Base-by-base conservation (phyloP, 2,888 invertebrate genomes). In the Cetonia aurata region DNA sequence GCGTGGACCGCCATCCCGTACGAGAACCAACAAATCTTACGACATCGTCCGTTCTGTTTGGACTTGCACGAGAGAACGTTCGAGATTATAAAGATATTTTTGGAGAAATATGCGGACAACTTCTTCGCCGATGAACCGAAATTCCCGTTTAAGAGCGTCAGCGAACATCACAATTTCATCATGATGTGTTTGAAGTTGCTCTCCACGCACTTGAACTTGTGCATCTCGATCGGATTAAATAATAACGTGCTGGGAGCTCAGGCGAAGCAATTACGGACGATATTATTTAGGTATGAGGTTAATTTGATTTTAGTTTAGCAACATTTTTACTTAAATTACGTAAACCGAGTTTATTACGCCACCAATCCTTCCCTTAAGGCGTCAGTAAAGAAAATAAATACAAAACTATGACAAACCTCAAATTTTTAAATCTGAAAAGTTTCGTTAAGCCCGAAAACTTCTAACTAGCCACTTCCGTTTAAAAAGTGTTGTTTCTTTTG, bases 41-140 rank as follows among this genome's bases (percentile, higher is more conserved):
- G 87, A 84, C 88, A 88, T 75, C 85, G 87, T 66, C 88, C 89
- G 1, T 89, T 89, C 78, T 90, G 90, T 82, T 84, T 90, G 70
- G 90, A 90, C 78, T 83, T 90, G 37, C 88, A 89, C 77, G 88
- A 89, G 78, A 86, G 85, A 65, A 90, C 90, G 0, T 89, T 90
- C 77, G 83, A 85, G 31, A 79, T 87, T 17, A 81, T 90, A 44
- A 84, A 86, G 67, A 80, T 81, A 17, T 89, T 90, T 79, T 81
- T 90, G 48, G 87, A 89, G 76, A 86, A 86, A 74, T 90, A 89
- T 79, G 87, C 88, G 67, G 80, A 83, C 59, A 83, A 85, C 19
- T 89, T 89, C 79, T 84, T 85, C 71, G 80, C 80, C 62, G 77
- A 80, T 6, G 75, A 77, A 10, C 83, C 86, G 1, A 87, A 86